These are phyloP conservation scores for Poecile atricapillus DNA, from an alignment of 2,113 vertebrate genomes.

Conservation along the genomic window DNA sequence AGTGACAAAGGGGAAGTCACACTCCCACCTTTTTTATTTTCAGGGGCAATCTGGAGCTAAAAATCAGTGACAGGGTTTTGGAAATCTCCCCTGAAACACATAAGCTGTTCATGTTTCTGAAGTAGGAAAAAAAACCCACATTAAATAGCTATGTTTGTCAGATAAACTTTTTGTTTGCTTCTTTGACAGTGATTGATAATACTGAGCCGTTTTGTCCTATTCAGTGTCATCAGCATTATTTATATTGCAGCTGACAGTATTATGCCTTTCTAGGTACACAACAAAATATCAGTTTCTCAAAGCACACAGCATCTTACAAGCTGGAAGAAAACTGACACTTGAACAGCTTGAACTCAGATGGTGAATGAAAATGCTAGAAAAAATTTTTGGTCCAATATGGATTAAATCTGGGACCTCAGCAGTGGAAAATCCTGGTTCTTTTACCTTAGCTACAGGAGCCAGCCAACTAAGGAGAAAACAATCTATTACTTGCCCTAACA, in stretches of 20 bases:
- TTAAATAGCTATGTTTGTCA: not conserved
- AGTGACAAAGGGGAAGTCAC: not conserved
- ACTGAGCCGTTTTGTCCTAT: not conserved
- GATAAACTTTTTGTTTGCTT: not conserved
- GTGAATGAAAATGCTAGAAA: not conserved
- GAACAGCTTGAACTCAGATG: not conserved
- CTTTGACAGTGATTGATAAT: not conserved
- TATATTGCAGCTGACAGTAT: not conserved
- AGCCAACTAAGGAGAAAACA: not conserved
- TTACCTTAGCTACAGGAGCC: not conserved
- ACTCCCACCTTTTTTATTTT: not conserved
- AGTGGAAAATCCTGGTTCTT: not conserved
- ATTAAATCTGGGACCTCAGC: not conserved
- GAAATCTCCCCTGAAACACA: not conserved
- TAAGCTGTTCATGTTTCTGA: not conserved
- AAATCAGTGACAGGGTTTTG: not conserved
- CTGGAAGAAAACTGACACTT: not conserved
- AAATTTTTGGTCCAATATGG: not conserved
- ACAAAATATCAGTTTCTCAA: not conserved
- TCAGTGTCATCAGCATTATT: not conserved
- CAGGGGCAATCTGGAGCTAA: not conserved
- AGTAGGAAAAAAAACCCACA: not conserved
- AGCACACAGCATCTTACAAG: not conserved
- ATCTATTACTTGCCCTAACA: not conserved
- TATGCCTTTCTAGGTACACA: not conserved